phyloP scores from a whole-genome alignment of 2,113 vertebrate genomes.

The Eleginops maclovinus region DNA sequence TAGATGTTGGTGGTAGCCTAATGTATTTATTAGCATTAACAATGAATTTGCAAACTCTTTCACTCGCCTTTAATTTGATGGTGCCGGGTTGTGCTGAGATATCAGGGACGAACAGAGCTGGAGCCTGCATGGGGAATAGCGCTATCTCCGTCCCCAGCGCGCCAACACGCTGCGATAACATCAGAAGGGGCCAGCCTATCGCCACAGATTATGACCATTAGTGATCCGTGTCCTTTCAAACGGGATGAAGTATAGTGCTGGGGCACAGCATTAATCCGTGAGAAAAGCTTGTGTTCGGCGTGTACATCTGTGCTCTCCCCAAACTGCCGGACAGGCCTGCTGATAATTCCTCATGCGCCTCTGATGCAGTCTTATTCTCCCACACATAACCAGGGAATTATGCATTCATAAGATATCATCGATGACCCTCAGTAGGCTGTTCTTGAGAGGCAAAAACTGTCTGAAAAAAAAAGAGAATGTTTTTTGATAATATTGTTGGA shows the following conservation, averaged over 20 bases:
- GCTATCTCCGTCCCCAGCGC: slow-evolving; percentile 74
- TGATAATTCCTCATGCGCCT: slow-evolving; percentile 59
- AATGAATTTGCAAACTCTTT: background rate
- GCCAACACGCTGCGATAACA: slow-evolving; percentile 67
- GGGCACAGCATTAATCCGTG: slow-evolving; percentile 67
- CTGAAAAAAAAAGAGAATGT: background rate
- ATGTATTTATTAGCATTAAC: background rate
- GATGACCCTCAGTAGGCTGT: background rate
- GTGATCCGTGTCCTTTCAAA: slow-evolving; percentile 74
- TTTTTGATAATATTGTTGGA: background rate
- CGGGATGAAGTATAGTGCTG: slow-evolving; percentile 64
- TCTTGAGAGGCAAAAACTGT: background rate
- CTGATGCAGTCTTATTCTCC: slow-evolving; percentile 35
- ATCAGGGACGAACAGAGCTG: slow-evolving; percentile 52
- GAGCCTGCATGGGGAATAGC: slow-evolving; percentile 22
- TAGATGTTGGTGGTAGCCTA: background rate
- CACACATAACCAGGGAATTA: slow-evolving; percentile 24
- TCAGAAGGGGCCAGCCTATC: slow-evolving; percentile 66
- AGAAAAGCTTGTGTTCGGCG: slow-evolving; percentile 30
- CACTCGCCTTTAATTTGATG: background rate
- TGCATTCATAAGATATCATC: slow-evolving; percentile 51
- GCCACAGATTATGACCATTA: slow-evolving; percentile 75
- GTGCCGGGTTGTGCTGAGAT: slow-evolving; percentile 19
- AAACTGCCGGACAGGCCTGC: slow-evolving; percentile 36
- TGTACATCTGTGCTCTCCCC: slow-evolving; percentile 35